A percentile compares a stretch with the other conserved stretches of the same genome.
Evolutionary conservation across 2,797 vertebrate species (phyloP).

Genomic region (Trematomus bernacchii): DNA sequence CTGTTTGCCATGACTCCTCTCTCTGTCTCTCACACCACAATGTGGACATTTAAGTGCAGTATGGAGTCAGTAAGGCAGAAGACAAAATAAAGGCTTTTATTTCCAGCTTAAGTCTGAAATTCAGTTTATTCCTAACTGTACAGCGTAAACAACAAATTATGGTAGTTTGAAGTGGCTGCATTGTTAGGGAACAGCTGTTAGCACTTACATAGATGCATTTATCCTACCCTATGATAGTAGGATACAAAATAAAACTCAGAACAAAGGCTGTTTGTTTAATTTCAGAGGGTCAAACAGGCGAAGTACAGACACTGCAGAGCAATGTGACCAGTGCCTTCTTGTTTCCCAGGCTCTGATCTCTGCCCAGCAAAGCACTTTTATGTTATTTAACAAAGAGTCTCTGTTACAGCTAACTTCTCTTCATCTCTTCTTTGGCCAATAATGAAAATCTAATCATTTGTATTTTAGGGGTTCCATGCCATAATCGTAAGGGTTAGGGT

Average conservation of each 20-base stretch:
- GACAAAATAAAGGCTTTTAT: conserved; percentile 16
- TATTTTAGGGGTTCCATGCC: neutral
- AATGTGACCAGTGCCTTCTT: neutral
- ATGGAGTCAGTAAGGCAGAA: conserved; percentile 6
- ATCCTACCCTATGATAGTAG: conserved; percentile 47
- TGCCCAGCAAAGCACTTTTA: conserved; percentile 40
- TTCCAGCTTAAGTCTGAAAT: conserved; percentile 8
- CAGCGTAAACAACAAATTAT: conserved; percentile 59
- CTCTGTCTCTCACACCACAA: neutral
- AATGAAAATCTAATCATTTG: neutral
- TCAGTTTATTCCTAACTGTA: conserved; percentile 46
- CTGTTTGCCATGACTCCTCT: conserved; percentile 37
- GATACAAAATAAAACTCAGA: conserved; percentile 37
- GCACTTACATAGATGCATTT: conserved; percentile 49
- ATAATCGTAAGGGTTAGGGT: neutral
- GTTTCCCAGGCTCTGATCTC: conserved; percentile 41
- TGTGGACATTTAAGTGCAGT: conserved; percentile 17
- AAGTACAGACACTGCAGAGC: neutral
- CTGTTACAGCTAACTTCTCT: conserved; percentile 3
- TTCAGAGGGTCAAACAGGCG: conserved; percentile 13
- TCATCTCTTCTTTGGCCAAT: neutral
- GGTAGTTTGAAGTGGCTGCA: conserved; percentile 48
- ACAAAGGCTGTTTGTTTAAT: conserved; percentile 28
- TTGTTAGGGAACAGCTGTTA: conserved; percentile 62
- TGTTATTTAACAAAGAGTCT: conserved; percentile 38